A percentile compares a stretch with the other conserved stretches of the same genome.
Evolutionary conservation across 35 echinoderm and acorn worm species (phyloP).

Genomic region (Eucidaris tribuloides): DNA sequence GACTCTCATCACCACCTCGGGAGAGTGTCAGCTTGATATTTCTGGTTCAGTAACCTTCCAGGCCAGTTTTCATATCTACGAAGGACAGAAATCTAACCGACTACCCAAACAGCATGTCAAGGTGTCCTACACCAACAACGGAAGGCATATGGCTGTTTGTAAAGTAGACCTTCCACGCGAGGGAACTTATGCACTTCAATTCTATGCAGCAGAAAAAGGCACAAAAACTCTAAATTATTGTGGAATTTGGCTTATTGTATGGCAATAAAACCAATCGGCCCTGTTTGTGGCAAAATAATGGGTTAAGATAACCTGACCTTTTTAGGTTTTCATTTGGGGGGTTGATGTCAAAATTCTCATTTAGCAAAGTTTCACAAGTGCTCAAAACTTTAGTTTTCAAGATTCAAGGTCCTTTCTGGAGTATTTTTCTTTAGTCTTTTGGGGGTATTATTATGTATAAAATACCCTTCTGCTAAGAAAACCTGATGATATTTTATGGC

Average conservation of each 20-base stretch:
- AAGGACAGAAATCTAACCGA: background rate
- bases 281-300: no score
- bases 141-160: background rate
- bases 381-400: no score
- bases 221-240: background rate
- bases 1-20: background rate
- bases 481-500: no score
- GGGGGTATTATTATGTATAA: no score
- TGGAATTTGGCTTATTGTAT: conserved; percentile 3
- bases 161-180: background rate
- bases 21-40: conserved; percentile 9
- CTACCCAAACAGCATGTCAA: background rate
- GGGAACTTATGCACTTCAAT: background rate
- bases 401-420: no score
- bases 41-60: background rate
- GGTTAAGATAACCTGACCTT: no score
- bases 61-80: conserved; percentile 18
- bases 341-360: no score
- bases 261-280: no score
- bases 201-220: conserved; percentile 8
- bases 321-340: no score
- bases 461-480: no score
- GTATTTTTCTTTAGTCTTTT: no score
- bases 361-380: no score
- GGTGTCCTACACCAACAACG: background rate